These are phyloP conservation scores for Chaetogeoica ovagalla DNA, from an alignment of 2,888 invertebrate genomes.

Conservation along the genomic window DNA sequence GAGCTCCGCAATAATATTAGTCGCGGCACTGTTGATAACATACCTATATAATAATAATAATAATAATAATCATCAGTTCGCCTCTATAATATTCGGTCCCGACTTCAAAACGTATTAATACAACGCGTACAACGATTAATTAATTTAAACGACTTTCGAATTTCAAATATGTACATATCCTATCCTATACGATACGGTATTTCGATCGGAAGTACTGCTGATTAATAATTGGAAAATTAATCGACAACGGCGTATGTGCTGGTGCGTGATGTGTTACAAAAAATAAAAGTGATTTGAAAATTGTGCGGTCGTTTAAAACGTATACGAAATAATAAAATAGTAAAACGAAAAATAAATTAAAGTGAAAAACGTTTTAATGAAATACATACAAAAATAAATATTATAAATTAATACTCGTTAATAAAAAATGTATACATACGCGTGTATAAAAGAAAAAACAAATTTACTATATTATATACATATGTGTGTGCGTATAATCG, in stretches of 20 bases:
- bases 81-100: background rate
- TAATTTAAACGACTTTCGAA: slow-evolving; percentile 27
- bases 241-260: background rate
- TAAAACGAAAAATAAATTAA: no score
- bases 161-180: background rate
- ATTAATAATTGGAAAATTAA: slow-evolving; percentile 22
- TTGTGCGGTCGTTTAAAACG: background rate
- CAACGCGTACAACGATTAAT: slow-evolving; percentile 4
- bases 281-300: slow-evolving; percentile 28
- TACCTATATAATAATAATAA: background rate
- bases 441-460: no score
- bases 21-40: no score
- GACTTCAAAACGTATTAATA: slow-evolving; percentile 25
- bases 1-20: no score
- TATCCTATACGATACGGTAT: background rate
- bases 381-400: no score
- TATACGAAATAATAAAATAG: no score
- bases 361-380: no score
- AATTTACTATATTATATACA: no score
- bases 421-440: no score
- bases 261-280: background rate
- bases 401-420: no score
- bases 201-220: slow-evolving; percentile 18
- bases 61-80: background rate
- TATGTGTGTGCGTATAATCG: no score